Percentiles rank a stretch among this genome's conserved stretches.
Conservation (phyloP, 2,888 invertebrate genomes). For the Pogonocherus hispidulus region DNA sequence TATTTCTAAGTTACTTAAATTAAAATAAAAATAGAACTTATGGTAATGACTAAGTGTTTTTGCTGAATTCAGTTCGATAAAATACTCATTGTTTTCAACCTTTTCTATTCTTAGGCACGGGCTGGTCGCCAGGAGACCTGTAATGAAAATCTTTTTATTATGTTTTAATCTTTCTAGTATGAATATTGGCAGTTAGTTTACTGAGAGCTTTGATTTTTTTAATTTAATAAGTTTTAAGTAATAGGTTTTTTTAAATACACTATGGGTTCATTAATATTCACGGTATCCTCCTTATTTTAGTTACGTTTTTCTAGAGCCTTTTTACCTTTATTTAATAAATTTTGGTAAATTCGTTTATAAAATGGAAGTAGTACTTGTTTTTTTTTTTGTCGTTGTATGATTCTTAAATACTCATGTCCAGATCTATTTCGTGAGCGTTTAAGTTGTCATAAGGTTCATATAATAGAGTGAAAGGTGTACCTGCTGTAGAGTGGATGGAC, state of each 20-base stretch:
- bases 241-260: neutral
- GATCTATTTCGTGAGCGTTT: neutral
- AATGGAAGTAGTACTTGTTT: neutral
- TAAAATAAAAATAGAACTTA: neutral
- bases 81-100: neutral
- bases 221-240: neutral
- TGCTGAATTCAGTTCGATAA: neutral
- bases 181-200: neutral
- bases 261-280: neutral
- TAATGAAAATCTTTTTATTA: too few relatives aligned
- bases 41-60: neutral
- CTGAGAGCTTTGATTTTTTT: neutral
- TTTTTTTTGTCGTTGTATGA: neutral
- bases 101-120: neutral
- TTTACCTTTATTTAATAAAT: neutral
- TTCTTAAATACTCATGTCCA: neutral
- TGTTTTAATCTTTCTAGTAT: neutral
- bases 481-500: neutral
- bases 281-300: neutral
- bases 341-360: neutral
- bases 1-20: neutral
- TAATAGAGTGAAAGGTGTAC: constrained; percentile 1
- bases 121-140: neutral
- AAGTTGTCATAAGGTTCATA: neutral
- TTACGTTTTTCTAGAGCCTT: neutral